Evolutionary conservation across 2,888 invertebrate genomes (phyloP).

Genomic region (Metallyticus violacea): DNA sequence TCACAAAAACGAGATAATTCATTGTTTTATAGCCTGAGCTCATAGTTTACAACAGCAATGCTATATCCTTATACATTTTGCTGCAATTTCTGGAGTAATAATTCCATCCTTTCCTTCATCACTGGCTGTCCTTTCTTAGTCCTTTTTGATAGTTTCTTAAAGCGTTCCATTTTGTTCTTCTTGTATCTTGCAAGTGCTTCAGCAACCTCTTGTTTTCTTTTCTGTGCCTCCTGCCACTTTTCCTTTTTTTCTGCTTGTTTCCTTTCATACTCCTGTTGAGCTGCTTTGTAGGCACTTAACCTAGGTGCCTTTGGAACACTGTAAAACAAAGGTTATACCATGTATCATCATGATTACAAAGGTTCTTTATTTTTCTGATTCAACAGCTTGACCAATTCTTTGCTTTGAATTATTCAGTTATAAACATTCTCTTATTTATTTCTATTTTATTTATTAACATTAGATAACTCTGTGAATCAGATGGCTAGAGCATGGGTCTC

Average conservation of each 20-base stretch:
- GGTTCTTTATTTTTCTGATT: no score
- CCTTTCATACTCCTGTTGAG: slow-evolving; percentile 54
- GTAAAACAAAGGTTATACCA: not conserved
- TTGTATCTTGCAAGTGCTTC: slow-evolving; percentile 65
- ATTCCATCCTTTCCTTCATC: slow-evolving; percentile 77
- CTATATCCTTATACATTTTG: not conserved
- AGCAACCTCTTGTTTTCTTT: slow-evolving; percentile 56
- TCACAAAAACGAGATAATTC: not conserved
- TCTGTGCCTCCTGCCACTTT: slow-evolving; percentile 51
- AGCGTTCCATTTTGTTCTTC: slow-evolving; percentile 65
- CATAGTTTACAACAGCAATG: not conserved
- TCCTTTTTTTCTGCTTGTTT: slow-evolving; percentile 56
- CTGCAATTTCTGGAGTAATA: slow-evolving; percentile 75
- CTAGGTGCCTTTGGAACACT: slow-evolving; percentile 1
- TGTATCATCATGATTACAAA: no score
- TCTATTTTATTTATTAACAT: no score
- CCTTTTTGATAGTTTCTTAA: slow-evolving; percentile 70
- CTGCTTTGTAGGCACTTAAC: slow-evolving; percentile 52
- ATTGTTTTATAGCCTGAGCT: not conserved
- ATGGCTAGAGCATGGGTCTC: no score
- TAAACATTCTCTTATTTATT: no score
- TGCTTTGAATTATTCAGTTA: no score
- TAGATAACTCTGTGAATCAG: no score
- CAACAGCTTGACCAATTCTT: no score
- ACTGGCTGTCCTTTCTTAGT: slow-evolving; percentile 82